Percentiles rank a stretch among this genome's conserved stretches.
phyloP scores from a whole-genome alignment of 2,888 invertebrate species.

The Asteroscopus sphinx region DNA sequence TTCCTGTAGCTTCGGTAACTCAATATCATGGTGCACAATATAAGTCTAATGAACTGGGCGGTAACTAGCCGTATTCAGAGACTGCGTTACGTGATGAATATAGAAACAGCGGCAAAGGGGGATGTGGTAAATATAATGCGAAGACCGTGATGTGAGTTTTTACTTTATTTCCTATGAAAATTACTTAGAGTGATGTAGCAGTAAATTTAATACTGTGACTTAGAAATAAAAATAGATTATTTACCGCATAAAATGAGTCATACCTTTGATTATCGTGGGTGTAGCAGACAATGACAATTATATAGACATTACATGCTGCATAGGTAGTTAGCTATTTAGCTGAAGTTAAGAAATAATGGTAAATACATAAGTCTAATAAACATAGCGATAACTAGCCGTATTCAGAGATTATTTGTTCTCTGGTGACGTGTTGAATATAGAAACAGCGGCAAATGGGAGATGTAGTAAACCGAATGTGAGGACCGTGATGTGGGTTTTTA shows the following conservation, averaged over 20 bases:
- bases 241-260: no score
- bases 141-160: neutral
- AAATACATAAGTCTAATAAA: slow-evolving; percentile 58
- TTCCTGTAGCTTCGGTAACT: slow-evolving; percentile 46
- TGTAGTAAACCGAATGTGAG: slow-evolving; percentile 10
- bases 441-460: neutral
- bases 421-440: slow-evolving; percentile 33
- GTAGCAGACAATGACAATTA: no score
- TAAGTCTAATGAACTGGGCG: slow-evolving; percentile 51
- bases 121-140: slow-evolving; percentile 8
- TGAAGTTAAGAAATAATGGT: no score
- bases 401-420: slow-evolving; percentile 44
- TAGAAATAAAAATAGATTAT: no score
- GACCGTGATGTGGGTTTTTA: neutral
- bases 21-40: slow-evolving; percentile 51
- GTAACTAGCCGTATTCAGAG: slow-evolving; percentile 57
- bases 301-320: no score
- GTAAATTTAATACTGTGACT: no score
- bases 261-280: no score
- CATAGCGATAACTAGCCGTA: slow-evolving; percentile 53
- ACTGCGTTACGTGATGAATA: slow-evolving; percentile 32
- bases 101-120: slow-evolving; percentile 2
- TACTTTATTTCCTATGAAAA: no score
- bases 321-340: no score
- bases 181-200: no score